A percentile compares a stretch with the other conserved stretches of the same genome.
phyloP scores from a whole-genome alignment of 2,113 vertebrate genomes.

The Gavia stellata region DNA sequence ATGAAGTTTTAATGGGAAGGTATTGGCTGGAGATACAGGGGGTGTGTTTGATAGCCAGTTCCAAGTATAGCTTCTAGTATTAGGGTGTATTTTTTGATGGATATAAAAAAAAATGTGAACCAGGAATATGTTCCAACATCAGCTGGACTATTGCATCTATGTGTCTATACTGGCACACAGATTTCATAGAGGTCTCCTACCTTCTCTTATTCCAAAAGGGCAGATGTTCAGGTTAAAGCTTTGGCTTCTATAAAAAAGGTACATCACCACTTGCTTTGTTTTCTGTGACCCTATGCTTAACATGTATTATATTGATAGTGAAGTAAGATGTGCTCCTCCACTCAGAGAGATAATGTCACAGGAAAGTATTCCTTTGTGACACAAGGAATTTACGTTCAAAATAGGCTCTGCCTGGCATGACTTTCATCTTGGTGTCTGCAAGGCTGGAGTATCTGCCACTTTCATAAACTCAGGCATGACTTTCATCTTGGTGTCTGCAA shows the following conservation, averaged over 20 bases:
- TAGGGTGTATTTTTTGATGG: not conserved
- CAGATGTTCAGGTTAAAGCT: not conserved
- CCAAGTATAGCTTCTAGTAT: not conserved
- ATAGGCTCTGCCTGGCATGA: not conserved
- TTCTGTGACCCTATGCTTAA: not conserved
- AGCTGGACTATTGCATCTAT: not conserved
- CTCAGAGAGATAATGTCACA: not conserved
- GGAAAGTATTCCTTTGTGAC: not conserved
- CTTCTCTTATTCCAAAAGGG: not conserved
- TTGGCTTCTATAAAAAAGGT: not conserved
- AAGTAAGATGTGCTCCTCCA: not conserved
- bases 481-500: not conserved
- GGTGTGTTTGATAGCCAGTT: not conserved
- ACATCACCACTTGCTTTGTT: not conserved
- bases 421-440: not conserved
- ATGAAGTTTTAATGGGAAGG: not conserved
- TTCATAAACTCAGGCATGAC: not conserved
- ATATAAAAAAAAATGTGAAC: not conserved
- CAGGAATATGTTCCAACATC: not conserved
- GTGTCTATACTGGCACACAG: not conserved
- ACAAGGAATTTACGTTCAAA: not conserved
- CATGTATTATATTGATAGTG: not conserved
- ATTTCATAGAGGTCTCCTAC: not conserved
- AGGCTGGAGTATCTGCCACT: not conserved
- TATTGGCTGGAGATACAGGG: not conserved